Conservation (phyloP, 23 tunicate species). For the Styela clava region DNA sequence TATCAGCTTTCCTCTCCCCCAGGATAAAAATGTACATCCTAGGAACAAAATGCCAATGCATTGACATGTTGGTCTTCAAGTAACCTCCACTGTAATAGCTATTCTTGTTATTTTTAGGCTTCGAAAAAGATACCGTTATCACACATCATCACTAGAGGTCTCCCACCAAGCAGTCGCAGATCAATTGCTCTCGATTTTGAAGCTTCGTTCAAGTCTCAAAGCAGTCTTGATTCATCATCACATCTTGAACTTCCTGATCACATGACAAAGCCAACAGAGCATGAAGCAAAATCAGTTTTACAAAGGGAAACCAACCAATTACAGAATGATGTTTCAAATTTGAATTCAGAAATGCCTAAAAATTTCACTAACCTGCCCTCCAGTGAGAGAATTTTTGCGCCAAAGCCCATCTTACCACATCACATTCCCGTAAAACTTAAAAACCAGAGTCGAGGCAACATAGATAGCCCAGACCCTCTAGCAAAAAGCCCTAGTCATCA, state of each 20-base stretch:
- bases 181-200: constrained; percentile 28
- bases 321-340: background rate
- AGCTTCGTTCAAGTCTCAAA: constrained; percentile 9
- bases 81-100: too few species aligned
- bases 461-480: background rate
- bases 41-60: too few species aligned
- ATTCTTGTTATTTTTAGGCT: background rate
- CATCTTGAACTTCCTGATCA: constrained; percentile 33
- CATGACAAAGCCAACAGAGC: constrained; percentile 6
- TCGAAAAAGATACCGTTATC: background rate
- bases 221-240: background rate
- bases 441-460: background rate
- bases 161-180: constrained; percentile 14
- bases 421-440: background rate
- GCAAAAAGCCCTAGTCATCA: background rate
- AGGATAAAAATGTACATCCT: too few species aligned
- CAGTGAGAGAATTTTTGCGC: background rate
- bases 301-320: background rate
- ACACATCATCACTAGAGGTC: constrained; percentile 6
- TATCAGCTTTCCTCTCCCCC: too few species aligned
- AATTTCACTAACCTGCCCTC: background rate
- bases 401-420: constrained; percentile 2
- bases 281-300: background rate
- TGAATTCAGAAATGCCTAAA: background rate
- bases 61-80: too few species aligned